Evolutionary conservation across 2,113 vertebrate species (phyloP).

Genomic region (Pituophis catenifer): DNA sequence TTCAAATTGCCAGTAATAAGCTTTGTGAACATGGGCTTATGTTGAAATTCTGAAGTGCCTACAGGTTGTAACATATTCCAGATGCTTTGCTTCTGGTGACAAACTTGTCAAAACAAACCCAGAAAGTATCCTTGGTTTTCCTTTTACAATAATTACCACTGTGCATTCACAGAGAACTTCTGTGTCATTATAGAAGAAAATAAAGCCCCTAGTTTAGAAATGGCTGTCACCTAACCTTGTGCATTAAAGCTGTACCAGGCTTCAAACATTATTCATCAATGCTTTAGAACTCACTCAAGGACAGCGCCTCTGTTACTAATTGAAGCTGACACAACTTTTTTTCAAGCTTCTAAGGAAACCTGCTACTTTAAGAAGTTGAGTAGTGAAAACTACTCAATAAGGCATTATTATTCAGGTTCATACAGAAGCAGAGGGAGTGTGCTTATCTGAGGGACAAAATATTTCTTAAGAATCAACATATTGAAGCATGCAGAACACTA

Average conservation of each 20-base stretch:
- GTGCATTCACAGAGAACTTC: not conserved
- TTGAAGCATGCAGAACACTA: not conserved
- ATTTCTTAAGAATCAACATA: not conserved
- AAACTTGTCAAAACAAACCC: not conserved
- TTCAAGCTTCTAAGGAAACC: not conserved
- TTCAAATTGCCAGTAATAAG: not conserved
- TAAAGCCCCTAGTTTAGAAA: not conserved
- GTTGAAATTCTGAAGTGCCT: not conserved
- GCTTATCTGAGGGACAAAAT: not conserved
- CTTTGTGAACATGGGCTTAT: not conserved
- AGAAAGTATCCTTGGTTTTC: not conserved
- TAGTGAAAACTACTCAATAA: not conserved
- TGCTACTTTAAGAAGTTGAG: not conserved
- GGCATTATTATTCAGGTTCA: not conserved
- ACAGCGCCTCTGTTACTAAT: not conserved
- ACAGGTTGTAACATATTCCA: not conserved
- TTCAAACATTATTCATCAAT: not conserved
- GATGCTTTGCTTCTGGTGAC: not conserved
- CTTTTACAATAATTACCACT: not conserved
- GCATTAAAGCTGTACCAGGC: not conserved
- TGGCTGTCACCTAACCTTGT: not conserved
- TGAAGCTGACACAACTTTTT: not conserved
- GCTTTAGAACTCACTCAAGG: not conserved
- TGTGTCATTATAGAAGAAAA: not conserved
- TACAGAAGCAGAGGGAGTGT: not conserved